Conservation (phyloP, 2,888 invertebrate species). For the Calliphora vomitoria region DNA sequence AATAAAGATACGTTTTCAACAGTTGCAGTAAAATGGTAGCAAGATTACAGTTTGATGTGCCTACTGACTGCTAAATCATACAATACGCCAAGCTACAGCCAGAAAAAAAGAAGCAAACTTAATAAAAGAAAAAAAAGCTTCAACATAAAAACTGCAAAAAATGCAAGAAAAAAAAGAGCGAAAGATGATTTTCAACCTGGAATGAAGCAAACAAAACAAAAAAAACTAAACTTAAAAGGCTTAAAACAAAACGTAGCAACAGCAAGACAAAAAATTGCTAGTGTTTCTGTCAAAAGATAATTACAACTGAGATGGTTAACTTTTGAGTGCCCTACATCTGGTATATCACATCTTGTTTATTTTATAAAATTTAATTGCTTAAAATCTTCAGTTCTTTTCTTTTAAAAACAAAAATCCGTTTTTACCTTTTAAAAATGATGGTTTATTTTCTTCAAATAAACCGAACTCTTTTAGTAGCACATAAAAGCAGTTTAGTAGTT, state of each 20-base stretch:
- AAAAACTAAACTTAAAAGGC: constrained; percentile 38
- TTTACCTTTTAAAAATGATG: no score
- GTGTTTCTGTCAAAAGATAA: constrained; percentile 64
- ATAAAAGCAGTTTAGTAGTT: no score
- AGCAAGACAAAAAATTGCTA: constrained; percentile 39
- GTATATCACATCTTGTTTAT: not conserved
- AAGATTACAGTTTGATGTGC: constrained; percentile 76
- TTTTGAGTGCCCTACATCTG: constrained; percentile 33
- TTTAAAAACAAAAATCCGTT: no score
- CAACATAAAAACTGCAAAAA: constrained; percentile 31
- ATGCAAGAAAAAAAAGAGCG: constrained; percentile 7
- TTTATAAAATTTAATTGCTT: not conserved
- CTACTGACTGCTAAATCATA: constrained; percentile 74
- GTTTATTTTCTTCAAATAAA: no score
- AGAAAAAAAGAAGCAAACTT: not conserved
- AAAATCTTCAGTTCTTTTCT: no score
- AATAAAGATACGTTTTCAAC: constrained; percentile 73
- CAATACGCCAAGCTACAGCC: constrained; percentile 33
- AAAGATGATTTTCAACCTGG: constrained; percentile 59
- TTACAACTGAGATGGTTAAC: constrained; percentile 58
- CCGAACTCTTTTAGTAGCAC: no score
- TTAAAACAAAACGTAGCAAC: constrained; percentile 51
- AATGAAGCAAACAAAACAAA: constrained; percentile 6
- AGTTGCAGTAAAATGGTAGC: constrained; percentile 76
- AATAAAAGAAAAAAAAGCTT: constrained; percentile 14